phyloP scores from a whole-genome alignment of 2,888 invertebrate genomes.

The Metacarcinus magister region DNA sequence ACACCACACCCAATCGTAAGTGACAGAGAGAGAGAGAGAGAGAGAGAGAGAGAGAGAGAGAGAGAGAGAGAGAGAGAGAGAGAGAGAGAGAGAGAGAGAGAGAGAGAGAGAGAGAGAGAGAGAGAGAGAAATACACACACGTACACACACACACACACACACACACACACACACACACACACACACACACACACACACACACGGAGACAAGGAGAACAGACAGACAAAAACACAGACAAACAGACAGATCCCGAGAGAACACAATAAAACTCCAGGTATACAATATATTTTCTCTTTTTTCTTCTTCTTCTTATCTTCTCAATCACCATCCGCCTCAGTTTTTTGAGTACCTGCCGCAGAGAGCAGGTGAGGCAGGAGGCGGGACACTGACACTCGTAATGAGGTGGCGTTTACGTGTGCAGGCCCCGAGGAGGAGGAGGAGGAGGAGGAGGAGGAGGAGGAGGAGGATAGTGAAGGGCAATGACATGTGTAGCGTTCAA shows the following conservation, averaged over 20 bases:
- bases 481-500: not conserved
- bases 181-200: no score
- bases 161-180: not conserved
- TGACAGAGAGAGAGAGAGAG: not conserved
- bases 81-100: slow-evolving; percentile 35
- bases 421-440: not conserved
- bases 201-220: not conserved
- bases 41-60: slow-evolving; percentile 35
- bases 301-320: not conserved
- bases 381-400: not conserved
- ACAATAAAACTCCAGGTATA: not conserved
- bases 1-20: not conserved
- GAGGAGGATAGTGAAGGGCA: not conserved
- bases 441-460: not conserved
- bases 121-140: not conserved
- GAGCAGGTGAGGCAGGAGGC: not conserved
- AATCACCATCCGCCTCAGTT: not conserved
- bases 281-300: not conserved
- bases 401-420: not conserved
- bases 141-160: not conserved
- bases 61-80: slow-evolving; percentile 22
- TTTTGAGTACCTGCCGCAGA: not conserved
- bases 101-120: slow-evolving; percentile 1
- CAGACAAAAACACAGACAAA: not conserved
- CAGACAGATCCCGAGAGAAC: slow-evolving; percentile 8